Percentiles rank a stretch among this genome's conserved stretches.
Evolutionary conservation across 2,888 invertebrate species (phyloP).

Genomic region (Ichneumoninae sp.): DNA sequence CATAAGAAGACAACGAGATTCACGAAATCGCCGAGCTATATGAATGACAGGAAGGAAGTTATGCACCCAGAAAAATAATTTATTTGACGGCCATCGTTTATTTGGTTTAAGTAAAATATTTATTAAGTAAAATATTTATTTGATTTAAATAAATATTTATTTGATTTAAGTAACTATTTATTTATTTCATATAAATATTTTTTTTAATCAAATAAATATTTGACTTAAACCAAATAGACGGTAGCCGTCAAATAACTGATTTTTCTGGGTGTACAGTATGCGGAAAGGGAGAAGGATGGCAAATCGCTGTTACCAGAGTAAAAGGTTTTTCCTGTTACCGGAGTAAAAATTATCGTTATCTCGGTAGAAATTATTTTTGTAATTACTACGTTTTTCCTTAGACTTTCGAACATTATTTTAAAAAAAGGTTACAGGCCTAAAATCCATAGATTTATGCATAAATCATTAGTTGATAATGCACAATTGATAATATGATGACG

Average conservation of each 20-base stretch:
- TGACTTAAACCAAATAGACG: too few relatives aligned
- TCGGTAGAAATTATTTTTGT: neutral
- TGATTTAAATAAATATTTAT: too few relatives aligned
- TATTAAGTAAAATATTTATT: too few relatives aligned
- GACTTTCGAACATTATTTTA: neutral
- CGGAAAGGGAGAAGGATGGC: too few relatives aligned
- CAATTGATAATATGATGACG: neutral
- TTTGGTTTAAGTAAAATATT: too few relatives aligned
- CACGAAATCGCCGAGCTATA: constrained; percentile 2
- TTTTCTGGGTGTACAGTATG: neutral
- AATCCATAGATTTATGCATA: constrained; percentile 16
- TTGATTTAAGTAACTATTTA: too few relatives aligned
- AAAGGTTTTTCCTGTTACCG: neutral
- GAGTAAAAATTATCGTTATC: neutral
- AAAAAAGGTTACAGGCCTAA: neutral
- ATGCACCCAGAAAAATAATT: neutral
- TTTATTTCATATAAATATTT: too few relatives aligned
- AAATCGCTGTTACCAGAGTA: too few relatives aligned
- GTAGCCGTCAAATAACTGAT: too few relatives aligned
- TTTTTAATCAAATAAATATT: too few relatives aligned
- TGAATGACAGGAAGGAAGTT: constrained; percentile 56
- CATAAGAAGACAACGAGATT: neutral
- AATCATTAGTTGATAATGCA: constrained; percentile 8
- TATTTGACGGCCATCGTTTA: too few relatives aligned
- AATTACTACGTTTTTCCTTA: neutral